Evolutionary conservation across 2,797 vertebrate genomes (phyloP), one percentile per base, ranked within the genome.

Genomic region (Hypotaenidia okinawae): DNA sequence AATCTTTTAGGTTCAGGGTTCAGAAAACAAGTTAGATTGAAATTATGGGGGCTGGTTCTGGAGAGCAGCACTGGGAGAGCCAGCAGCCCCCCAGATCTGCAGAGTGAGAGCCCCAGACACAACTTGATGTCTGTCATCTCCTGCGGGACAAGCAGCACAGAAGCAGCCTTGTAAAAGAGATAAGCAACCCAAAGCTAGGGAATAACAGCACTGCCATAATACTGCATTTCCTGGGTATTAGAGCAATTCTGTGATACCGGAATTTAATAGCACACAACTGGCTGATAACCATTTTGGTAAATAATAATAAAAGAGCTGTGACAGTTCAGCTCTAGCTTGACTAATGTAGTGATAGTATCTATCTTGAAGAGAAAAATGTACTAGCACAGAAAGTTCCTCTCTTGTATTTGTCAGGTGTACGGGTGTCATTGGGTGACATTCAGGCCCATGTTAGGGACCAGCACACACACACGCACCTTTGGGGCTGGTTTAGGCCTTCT

Each of bases 291-390:
- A 0, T 67, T 93, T 74, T 77, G 52, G 75, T 84, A 96, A 96
- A 94, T 91, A 94, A 85, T 59, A 84, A 89, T 58, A 58, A 69
- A 91, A 79, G 37, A 91, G 15, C 39, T 90, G 61, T 80, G 84
- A 37, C 73, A 89, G 61, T 80, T 89, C 72, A 51, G 32, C 61
- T 76, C 11, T 64, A 61, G 61, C 64, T 76, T 92, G 89, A 91
- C 83, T 93, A 88, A 90, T 74, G n/a, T 5, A 64, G 30, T 35
- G 73, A 90, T 89, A 52, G 16, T 83, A 77, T 94, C 41, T 82
- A 7, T 78, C 45, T 32, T 16, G n/a, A 72, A 89, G 19, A 85
- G 73, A 86, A 88, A 89, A 91, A 74, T n/a, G 45, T 22, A 54
- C 9, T 61, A 84, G 86, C 47, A 72, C 18, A n/a, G 72, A 33